Evolutionary conservation across 2,888 invertebrate species (phyloP).

Genomic region (Drosophila testacea): DNA sequence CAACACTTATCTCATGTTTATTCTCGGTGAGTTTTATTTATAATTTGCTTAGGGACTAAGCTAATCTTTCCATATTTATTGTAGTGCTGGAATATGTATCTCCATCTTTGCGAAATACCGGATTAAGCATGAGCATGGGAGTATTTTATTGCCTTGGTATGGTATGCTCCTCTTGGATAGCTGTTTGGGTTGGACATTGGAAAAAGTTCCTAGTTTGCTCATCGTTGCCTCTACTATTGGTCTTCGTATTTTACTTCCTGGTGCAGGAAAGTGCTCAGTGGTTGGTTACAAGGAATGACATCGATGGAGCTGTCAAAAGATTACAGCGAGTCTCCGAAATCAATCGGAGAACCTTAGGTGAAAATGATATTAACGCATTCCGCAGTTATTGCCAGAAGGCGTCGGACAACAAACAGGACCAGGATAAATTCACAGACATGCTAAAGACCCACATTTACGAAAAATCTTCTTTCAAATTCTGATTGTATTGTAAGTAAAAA

Average conservation of each 20-base stretch:
- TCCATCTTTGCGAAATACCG: conserved; percentile 86
- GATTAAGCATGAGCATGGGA: conserved; percentile 86
- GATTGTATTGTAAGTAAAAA: conserved; percentile 86
- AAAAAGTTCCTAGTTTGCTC: conserved; percentile 85
- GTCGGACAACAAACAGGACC: conserved; percentile 14
- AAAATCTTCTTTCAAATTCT: conserved; percentile 86
- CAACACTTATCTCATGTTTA: conserved; percentile 87
- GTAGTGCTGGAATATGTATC: conserved; percentile 87
- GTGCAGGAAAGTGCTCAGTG: conserved; percentile 87
- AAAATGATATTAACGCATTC: conserved; percentile 75
- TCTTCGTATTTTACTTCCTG: conserved; percentile 85
- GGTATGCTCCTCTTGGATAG: conserved; percentile 85
- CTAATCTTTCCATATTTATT: neutral
- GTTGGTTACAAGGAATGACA: conserved; percentile 86
- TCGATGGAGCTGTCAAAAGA: conserved; percentile 86
- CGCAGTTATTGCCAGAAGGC: conserved; percentile 69
- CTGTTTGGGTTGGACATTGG: conserved; percentile 85
- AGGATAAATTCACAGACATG: conserved; percentile 82
- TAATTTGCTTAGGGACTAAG: neutral
- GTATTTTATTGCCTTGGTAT: conserved; percentile 86
- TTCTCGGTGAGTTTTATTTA: conserved; percentile 85
- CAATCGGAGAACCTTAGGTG: conserved; percentile 84
- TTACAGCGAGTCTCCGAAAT: conserved; percentile 86
- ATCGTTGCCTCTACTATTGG: conserved; percentile 85
- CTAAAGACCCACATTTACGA: conserved; percentile 86